Evolutionary conservation across 2,888 invertebrate genomes (phyloP), one percentile per base, ranked within the genome.

Genomic region (Myopa testacea): DNA sequence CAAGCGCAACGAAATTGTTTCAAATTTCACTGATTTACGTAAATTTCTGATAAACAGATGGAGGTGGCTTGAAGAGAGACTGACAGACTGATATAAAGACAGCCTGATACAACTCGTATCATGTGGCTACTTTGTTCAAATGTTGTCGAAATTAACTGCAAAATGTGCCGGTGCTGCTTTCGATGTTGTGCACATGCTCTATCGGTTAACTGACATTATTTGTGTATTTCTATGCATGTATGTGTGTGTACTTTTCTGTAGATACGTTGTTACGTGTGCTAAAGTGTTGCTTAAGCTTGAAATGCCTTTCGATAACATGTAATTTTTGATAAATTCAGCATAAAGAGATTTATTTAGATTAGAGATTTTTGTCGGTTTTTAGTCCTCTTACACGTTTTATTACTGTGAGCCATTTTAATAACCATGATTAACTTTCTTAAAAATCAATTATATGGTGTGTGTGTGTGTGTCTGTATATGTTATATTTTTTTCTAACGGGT

Each of bases 1-100:
- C 73, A 73, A 50, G 73, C 73, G 63, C 6, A 12, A 50, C 38
- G 40, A 34, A 55, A 37, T 19, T 70, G 70, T 70, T 12, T 34
- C 55, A 34, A 19, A 58, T 58, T 19, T 4, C n/a, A 14, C 16
- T n/a, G 16, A n/a, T n/a, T 58, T 14, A 58, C 58, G 4, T 58
- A 4, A 14, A 58, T 58, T n/a, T 58, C 58, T n/a, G 58, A 62
- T 26, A 7, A 62, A 62, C 62, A 26, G 12, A 50, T 12, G 12
- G 50, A 50, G 7, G 6, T 6, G 12, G 7, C 12, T 6, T 8
- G 7, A 12, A 50, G 7, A 8, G 50, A 50, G 7, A 50, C 50
- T 50, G 50, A 50, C 50, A 8, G 50, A 50, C 50, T 50, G 50
- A 50, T 12, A 8, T 6, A 50, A 6, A 12, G 12, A 50, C 50